phyloP scores from a whole-genome alignment of 2,797 vertebrate species.

The Apogon hyalosoma region DNA sequence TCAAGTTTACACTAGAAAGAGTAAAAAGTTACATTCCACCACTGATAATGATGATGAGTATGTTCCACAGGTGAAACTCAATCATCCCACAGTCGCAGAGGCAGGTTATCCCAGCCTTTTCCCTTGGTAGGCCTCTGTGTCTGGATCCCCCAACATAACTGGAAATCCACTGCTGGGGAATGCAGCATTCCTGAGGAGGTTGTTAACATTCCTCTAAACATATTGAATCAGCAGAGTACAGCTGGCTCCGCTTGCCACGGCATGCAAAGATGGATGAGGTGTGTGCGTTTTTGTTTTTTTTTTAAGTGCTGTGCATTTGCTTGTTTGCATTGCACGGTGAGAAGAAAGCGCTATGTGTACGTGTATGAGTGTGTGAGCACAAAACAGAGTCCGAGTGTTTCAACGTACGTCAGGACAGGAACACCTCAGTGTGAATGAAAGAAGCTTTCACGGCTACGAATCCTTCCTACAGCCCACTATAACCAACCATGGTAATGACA shows the following conservation, averaged over 20 bases:
- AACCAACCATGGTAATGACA: conserved; percentile 28
- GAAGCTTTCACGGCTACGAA: conserved; percentile 60
- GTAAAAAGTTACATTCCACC: too few species aligned
- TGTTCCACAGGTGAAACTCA: conserved; percentile 10
- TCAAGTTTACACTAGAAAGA: too few species aligned
- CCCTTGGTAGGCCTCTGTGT: conserved; percentile 56
- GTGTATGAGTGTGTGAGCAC: conserved; percentile 17
- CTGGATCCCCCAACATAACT: conserved; percentile 63
- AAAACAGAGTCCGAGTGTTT: conserved; percentile 65
- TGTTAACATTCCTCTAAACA: conserved; percentile 80
- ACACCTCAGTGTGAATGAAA: conserved; percentile 70
- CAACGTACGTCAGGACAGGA: conserved; percentile 55
- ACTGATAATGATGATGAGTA: conserved; percentile 2
- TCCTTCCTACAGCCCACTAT: conserved; percentile 23
- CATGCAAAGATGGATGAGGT: conserved; percentile 57
- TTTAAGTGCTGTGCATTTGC: conserved; percentile 39
- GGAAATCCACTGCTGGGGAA: conserved; percentile 68
- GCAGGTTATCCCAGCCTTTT: conserved; percentile 36
- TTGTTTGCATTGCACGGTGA: conserved; percentile 46
- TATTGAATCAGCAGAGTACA: conserved; percentile 79
- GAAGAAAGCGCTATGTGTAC: conserved; percentile 28
- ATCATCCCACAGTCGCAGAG: conserved; percentile 15
- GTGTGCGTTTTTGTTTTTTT: conserved; percentile 18
- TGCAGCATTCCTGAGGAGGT: conserved; percentile 77
- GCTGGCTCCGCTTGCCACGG: conserved; percentile 68